Percentiles rank a stretch among this genome's conserved stretches.
Evolutionary conservation across 1,140 invertebrate species (phyloP).

Genomic region (Oncopodura yosiiana): DNA sequence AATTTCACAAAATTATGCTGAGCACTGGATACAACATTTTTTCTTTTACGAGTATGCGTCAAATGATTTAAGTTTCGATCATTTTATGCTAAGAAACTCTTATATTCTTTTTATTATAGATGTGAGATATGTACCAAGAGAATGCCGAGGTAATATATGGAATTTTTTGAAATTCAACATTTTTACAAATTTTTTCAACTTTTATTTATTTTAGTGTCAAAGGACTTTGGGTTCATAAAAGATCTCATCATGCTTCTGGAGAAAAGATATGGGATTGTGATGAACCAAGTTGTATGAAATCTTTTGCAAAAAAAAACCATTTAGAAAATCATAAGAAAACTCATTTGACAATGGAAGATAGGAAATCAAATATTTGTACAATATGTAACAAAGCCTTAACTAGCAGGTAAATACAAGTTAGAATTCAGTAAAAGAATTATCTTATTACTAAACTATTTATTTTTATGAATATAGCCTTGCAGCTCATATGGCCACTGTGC

Average conservation of each 20-base stretch:
- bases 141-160: constrained; percentile 27
- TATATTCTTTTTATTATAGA: constrained; percentile 5
- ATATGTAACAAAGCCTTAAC: constrained; percentile 20
- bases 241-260: constrained; percentile 14
- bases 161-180: too few species aligned
- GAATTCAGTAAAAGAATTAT: background rate
- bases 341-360: constrained; percentile 22
- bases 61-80: too few species aligned
- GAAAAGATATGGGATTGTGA: constrained; percentile 14
- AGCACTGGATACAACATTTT: constrained; percentile 30
- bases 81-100: background rate
- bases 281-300: constrained; percentile 19
- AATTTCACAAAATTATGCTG: constrained; percentile 18
- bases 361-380: constrained; percentile 17
- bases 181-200: too few species aligned
- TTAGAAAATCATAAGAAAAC: constrained; percentile 18
- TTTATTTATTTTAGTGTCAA: too few species aligned
- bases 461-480: constrained; percentile 9
- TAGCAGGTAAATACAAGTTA: constrained; percentile 1
- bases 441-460: background rate
- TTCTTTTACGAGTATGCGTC: constrained; percentile 23
- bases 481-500: constrained; percentile 19
- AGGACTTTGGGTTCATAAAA: constrained; percentile 29
- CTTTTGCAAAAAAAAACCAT: constrained; percentile 21
- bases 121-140: constrained; percentile 19